Base-by-base conservation (phyloP, 92 coral and sea anemone genomes). In the Bergia sp. region DNA sequence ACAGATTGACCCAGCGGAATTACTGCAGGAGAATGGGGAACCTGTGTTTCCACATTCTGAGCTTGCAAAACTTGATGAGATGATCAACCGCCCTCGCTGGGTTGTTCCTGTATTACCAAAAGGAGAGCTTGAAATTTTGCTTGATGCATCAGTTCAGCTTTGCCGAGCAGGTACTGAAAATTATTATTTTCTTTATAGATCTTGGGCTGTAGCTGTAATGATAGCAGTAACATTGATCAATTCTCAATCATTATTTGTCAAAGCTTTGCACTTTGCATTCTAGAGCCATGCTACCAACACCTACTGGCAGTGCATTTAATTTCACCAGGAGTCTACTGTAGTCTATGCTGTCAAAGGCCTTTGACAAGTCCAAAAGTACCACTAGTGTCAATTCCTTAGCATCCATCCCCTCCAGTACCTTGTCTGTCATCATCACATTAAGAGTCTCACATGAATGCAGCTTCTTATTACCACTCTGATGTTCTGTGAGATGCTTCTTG, bases 71-170 rank as follows among this genome's bases (percentile, higher is more conserved):
- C 93, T 97, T 45, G 99, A 97, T 92, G 99, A 97, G 80, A 97
- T 97, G 99, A 93, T 97, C 10, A 93, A 96, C 40, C 94, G 99
- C 21, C 95, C 95, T 64, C 90, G 98, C n/a, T 97, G 99, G 99
- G 99, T 97, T 82, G 99, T 97, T 38, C 99, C 99, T 67, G 99
- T 97, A 20, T 90, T 97, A 76, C 96, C 99, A n/a, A 97, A 97
- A 73, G 98, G 99, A 80, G 99, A 97, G 86, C 93, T 97, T 5
- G 99, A 97, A 80, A 96, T 97, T 39, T 92, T 97, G 81, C 91
- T 97, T 49, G 96, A 93, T 67, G 97, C 97, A 66, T 95, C 98
- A 13, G 91, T 97, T 82, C 94, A 92, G 75, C 96, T 97, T 79
- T 95, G 99, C 67, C 90, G 92, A 89, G 99, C 98, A 92, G 98